Percentiles rank a stretch among this genome's conserved stretches.
Conservation (phyloP, 2,888 invertebrate species). For the Entomobrya multifasciata region DNA sequence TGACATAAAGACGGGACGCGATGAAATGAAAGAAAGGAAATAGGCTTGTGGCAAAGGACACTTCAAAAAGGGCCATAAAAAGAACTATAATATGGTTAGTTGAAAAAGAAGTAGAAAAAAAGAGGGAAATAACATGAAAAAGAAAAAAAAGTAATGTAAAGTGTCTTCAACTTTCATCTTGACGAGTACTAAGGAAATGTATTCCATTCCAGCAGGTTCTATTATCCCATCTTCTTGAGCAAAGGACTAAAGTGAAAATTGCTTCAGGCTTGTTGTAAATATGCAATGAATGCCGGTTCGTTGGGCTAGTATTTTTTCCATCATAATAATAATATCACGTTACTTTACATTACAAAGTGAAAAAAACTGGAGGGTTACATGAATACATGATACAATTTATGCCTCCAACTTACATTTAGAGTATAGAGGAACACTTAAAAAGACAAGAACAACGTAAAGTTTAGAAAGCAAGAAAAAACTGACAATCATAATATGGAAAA, state of each 20-base stretch:
- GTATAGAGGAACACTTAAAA: neutral
- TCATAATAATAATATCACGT: conserved; percentile 23
- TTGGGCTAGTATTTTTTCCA: conserved; percentile 24
- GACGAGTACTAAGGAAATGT: conserved; percentile 64
- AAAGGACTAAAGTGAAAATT: conserved; percentile 38
- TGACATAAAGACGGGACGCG: conserved; percentile 57
- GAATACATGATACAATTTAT: neutral
- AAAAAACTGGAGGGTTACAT: neutral
- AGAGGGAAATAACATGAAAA: conserved; percentile 32
- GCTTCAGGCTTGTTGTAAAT: conserved; percentile 56
- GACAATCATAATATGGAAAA: neutral
- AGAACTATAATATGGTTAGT: conserved; percentile 71
- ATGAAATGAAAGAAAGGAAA: conserved; percentile 71
- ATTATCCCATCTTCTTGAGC: conserved; percentile 43
- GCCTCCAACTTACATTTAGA: neutral
- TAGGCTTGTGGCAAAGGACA: conserved; percentile 74
- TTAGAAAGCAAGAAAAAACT: neutral
- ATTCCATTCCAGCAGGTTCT: conserved; percentile 56
- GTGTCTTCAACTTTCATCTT: conserved; percentile 70
- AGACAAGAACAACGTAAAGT: conserved; percentile 5
- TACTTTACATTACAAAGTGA: conserved; percentile 14
- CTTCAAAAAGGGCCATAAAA: conserved; percentile 72
- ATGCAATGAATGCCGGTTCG: conserved; percentile 31
- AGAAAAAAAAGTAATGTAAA: conserved; percentile 64
- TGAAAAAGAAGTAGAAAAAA: conserved; percentile 55